phyloP scores from a whole-genome alignment of 2,113 vertebrate genomes.

The Sphaerodactylus townsendi region DNA sequence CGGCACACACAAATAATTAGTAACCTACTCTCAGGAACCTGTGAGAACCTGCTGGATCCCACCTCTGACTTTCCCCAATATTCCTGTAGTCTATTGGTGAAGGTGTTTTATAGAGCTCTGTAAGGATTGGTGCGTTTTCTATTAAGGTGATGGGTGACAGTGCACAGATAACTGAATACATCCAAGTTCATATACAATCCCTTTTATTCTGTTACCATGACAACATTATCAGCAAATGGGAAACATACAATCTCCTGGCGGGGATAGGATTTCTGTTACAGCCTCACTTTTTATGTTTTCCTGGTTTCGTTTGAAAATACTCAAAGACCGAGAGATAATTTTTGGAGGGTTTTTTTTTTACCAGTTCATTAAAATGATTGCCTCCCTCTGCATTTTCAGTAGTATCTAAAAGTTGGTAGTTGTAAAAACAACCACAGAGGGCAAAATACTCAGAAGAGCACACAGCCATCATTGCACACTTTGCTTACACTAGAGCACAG shows the following conservation, averaged over 20 bases:
- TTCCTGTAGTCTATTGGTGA: background rate
- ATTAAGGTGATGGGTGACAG: background rate
- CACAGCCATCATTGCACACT: background rate
- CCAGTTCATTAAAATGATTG: background rate
- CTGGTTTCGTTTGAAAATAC: background rate
- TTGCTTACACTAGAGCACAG: background rate
- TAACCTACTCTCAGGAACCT: too few species aligned
- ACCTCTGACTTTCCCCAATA: background rate
- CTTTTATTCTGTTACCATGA: slow-evolving; percentile 39
- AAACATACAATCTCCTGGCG: slow-evolving; percentile 15
- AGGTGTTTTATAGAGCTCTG: background rate
- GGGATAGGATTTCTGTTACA: slow-evolving; percentile 5
- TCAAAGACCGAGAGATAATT: background rate
- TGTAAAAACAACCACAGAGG: background rate
- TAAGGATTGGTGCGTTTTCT: slow-evolving; percentile 1
- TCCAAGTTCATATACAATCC: slow-evolving; percentile 16
- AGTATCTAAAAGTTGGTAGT: background rate
- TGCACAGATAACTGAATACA: slow-evolving; percentile 22
- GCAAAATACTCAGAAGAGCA: background rate
- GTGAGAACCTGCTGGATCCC: too few species aligned
- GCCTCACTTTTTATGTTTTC: background rate
- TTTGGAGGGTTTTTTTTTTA: background rate
- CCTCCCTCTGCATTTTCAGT: background rate
- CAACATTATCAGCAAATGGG: background rate
- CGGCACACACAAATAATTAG: too few species aligned